phyloP scores from a whole-genome alignment of 2,113 vertebrate species.

The Heterotilapia buettikoferi region DNA sequence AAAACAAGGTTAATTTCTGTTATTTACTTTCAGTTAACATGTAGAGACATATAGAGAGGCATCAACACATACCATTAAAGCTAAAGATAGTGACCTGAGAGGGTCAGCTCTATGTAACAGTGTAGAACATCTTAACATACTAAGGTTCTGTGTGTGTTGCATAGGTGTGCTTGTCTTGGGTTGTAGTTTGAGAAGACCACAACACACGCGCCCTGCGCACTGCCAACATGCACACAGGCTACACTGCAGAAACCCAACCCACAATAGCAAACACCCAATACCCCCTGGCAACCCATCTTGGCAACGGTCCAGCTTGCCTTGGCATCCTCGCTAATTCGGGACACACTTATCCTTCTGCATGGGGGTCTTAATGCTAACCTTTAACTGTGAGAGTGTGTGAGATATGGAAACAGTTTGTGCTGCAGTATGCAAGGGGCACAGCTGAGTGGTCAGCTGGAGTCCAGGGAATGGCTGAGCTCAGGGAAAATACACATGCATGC shows the following conservation, averaged over 20 bases:
- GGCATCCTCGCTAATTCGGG: conserved; percentile 58
- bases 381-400: conserved; percentile 23
- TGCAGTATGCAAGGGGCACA: conserved; percentile 47
- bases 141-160: neutral
- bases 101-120: conserved; percentile 8
- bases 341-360: conserved; percentile 47
- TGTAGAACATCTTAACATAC: neutral
- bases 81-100: conserved; percentile 13
- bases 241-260: conserved; percentile 43
- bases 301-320: conserved; percentile 29
- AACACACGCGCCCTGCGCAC: conserved; percentile 31
- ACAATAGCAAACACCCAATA: conserved; percentile 6
- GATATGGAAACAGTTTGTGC: conserved; percentile 54
- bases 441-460: conserved; percentile 59
- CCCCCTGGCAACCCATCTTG: conserved; percentile 14
- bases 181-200: conserved; percentile 22
- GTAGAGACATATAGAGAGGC: neutral
- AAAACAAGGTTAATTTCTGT: neutral
- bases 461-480: conserved; percentile 52
- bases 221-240: conserved; percentile 32
- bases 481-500: conserved; percentile 30
- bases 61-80: neutral
- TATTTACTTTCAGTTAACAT: neutral
- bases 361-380: conserved; percentile 41
- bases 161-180: conserved; percentile 24